phyloP scores from a whole-genome alignment of 2,888 invertebrate genomes.

The Parnassius orleans region DNA sequence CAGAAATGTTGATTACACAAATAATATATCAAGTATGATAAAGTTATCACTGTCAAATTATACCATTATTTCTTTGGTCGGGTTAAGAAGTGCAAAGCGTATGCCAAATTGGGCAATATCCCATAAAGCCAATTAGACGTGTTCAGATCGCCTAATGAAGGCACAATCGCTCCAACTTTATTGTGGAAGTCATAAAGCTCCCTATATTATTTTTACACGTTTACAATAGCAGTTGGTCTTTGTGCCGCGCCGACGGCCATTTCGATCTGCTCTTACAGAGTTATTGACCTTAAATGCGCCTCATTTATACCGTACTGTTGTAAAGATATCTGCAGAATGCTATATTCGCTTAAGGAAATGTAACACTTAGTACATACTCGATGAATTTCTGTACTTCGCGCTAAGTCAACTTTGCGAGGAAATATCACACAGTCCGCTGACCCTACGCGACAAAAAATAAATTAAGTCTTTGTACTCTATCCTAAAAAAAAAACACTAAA shows the following conservation, averaged over 20 bases:
- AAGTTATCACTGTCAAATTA: neutral
- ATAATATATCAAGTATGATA: no score
- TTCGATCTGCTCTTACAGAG: conserved; percentile 30
- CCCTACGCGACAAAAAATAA: no score
- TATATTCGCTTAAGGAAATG: neutral
- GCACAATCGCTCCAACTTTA: conserved; percentile 53
- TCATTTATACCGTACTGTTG: conserved; percentile 15
- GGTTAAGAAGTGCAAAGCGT: conserved; percentile 12
- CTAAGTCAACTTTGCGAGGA: no score
- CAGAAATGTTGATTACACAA: no score
- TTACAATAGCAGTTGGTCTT: conserved; percentile 54
- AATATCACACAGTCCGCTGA: no score
- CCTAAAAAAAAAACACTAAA: no score
- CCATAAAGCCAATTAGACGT: conserved; percentile 44
- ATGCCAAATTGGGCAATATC: conserved; percentile 32
- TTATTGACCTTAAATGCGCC: conserved; percentile 35
- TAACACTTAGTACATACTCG: neutral
- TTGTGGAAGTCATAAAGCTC: conserved; percentile 41
- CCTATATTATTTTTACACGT: conserved; percentile 57
- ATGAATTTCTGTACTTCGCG: neutral
- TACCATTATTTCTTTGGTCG: neutral
- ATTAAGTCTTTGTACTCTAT: no score
- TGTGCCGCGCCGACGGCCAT: conserved; percentile 48
- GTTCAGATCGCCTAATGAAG: conserved; percentile 55
- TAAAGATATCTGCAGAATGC: neutral